Percentiles rank a stretch among this genome's conserved stretches.
Evolutionary conservation across 2,113 vertebrate species (phyloP).

Genomic region (Actenoides hombroni): DNA sequence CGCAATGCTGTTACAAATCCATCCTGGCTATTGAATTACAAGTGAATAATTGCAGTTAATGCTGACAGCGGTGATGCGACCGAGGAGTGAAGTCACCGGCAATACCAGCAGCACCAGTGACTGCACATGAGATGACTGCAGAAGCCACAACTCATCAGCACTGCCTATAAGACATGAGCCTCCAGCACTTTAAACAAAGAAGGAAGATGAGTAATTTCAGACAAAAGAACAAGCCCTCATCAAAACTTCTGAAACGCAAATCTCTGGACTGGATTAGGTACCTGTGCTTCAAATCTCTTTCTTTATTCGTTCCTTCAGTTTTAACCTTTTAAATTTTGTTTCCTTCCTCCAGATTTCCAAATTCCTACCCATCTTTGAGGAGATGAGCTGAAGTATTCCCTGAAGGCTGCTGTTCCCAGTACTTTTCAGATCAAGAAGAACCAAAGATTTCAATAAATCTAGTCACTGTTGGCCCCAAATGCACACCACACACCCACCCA

Average conservation of each 20-base stretch:
- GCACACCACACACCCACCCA: background rate
- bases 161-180: background rate
- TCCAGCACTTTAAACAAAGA: background rate
- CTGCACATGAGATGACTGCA: background rate
- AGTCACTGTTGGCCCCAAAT: fast-evolving
- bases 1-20: background rate
- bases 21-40: background rate
- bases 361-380: background rate
- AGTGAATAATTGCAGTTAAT: background rate
- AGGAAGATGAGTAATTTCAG: constrained; percentile 36
- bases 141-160: background rate
- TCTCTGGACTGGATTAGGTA: background rate
- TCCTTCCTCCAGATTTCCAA: constrained; percentile 1
- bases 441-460: background rate
- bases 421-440: background rate
- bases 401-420: background rate
- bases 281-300: background rate
- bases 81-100: background rate
- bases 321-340: background rate
- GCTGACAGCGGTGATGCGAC: background rate
- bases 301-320: background rate
- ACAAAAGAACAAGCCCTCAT: constrained; percentile 26
- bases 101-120: background rate
- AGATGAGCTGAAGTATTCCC: background rate
- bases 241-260: background rate